phyloP scores from a whole-genome alignment of 2,888 invertebrate genomes.

The Anorthoa munda region DNA sequence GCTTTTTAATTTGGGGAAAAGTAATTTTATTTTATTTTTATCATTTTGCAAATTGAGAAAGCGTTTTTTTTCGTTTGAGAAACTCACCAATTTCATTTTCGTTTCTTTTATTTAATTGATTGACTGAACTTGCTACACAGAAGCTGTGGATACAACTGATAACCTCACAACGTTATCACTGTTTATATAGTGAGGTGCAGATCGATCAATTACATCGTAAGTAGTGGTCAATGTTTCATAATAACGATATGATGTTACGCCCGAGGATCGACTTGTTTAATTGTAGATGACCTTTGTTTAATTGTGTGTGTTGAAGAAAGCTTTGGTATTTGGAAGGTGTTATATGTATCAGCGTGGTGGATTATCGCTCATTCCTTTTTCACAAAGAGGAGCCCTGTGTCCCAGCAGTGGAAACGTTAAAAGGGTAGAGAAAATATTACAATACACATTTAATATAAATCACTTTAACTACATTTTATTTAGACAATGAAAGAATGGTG shows the following conservation, averaged over 20 bases:
- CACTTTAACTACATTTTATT: too few species aligned
- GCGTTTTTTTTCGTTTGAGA: too few species aligned
- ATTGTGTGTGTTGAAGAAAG: constrained; percentile 26
- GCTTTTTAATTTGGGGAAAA: too few species aligned
- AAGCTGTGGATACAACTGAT: constrained; percentile 80
- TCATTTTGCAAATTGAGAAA: too few species aligned
- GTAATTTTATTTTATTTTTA: too few species aligned
- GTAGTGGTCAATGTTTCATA: constrained; percentile 81
- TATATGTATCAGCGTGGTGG: not conserved
- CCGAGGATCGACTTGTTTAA: constrained; percentile 81
- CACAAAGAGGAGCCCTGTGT: too few species aligned
- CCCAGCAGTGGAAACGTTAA: too few species aligned
- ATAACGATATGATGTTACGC: constrained; percentile 68
- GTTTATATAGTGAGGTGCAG: constrained; percentile 83
- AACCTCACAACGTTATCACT: constrained; percentile 73
- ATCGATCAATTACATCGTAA: constrained; percentile 82
- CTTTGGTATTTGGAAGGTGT: constrained; percentile 17
- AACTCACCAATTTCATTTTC: constrained; percentile 9
- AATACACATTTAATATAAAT: too few species aligned
- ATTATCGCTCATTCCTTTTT: too few species aligned
- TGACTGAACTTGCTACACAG: constrained; percentile 68
- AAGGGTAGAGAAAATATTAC: too few species aligned
- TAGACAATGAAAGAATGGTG: too few species aligned
- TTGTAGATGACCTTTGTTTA: constrained; percentile 66
- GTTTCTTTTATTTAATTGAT: not conserved